Conservation (phyloP, 2,888 invertebrate species). For the Orgyia antiqua region DNA sequence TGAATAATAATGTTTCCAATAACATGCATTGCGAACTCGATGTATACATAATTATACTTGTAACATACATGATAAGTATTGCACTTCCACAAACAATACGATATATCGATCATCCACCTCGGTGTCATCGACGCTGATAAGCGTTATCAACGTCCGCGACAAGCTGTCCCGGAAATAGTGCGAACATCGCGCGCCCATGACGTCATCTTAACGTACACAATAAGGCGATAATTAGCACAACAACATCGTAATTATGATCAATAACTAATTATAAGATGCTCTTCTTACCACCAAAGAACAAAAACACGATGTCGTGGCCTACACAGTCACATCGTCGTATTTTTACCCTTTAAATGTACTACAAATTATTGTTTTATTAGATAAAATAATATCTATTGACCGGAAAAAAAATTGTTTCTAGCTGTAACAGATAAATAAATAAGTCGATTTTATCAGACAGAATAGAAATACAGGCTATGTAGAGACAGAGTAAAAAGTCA, state of each 20-base stretch:
- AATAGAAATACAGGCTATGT: too few relatives aligned
- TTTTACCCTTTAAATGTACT: too few relatives aligned
- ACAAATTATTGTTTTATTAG: too few relatives aligned
- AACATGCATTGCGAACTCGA: slow-evolving; percentile 11
- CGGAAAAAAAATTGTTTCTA: too few relatives aligned
- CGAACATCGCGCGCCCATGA: slow-evolving; percentile 29
- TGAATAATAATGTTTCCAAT: slow-evolving; percentile 2
- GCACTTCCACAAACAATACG: slow-evolving; percentile 45
- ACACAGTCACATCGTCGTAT: too few relatives aligned
- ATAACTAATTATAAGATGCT: neutral
- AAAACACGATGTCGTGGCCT: too few relatives aligned
- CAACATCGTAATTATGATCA: slow-evolving; percentile 6
- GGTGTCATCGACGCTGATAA: slow-evolving; percentile 43
- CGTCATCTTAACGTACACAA: slow-evolving; percentile 29
- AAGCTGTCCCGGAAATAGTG: slow-evolving; percentile 60
- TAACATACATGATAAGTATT: slow-evolving; percentile 23
- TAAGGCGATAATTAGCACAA: slow-evolving; percentile 16
- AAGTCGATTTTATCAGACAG: too few relatives aligned
- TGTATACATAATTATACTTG: too few relatives aligned
- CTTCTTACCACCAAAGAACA: too few relatives aligned
- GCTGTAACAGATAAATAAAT: too few relatives aligned
- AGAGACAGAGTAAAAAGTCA: too few relatives aligned
- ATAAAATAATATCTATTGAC: too few relatives aligned
- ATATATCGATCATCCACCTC: slow-evolving; percentile 67
- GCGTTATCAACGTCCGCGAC: slow-evolving; percentile 49